Evolutionary conservation across 2,113 vertebrate species (phyloP), one percentile per base, ranked within the genome.

Genomic region (Hydrochoerus hydrochaeris): DNA sequence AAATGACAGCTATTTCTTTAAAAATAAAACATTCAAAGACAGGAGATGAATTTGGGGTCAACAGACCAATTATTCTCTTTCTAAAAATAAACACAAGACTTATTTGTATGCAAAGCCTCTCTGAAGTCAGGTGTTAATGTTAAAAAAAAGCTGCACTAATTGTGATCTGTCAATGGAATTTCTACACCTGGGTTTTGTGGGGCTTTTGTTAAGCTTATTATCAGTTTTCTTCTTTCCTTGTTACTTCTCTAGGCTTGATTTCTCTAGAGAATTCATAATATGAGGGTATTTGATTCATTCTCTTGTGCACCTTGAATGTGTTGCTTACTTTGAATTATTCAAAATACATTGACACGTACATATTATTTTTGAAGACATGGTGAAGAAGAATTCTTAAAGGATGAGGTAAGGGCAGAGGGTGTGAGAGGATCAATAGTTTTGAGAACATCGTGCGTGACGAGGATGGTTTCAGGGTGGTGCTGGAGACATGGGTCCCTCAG

Each of bases 111-210:
- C 22, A 13, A n/a, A 41, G 75, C 26, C 75, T 97, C 85, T 54
- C 9, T 46, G 90, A 90, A 93, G 4, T 69, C 80, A n/a, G 85
- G 32, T 92, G 85, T 69, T 90, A 44, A 63, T 81, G 95, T 95
- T 84, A 57, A 91, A 97, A 35, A 35, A n/a, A 58, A 67, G 28
- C 17, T 88, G 12, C 75, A 0, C 14, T 85, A 71, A 14, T 17
- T 63, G 28, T 30, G 71, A 17, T 88, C 28, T 86, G 49, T 85
- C 83, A 73, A 0, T 91, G 13, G 41, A 75, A 73, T 84, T n/a
- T 22, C 46, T 0, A 52, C 82, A 83, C 52, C 77, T 95, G n/a
- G 38, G 9, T 6, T 92, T 54, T 5, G 5, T 1, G 9, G 1
- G 7, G 96, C 7, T 96, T 96, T 82, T 54, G 3, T 41, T 35